phyloP scores from a whole-genome alignment of 2,888 invertebrate genomes.

The Lasioglossum zephyrum region DNA sequence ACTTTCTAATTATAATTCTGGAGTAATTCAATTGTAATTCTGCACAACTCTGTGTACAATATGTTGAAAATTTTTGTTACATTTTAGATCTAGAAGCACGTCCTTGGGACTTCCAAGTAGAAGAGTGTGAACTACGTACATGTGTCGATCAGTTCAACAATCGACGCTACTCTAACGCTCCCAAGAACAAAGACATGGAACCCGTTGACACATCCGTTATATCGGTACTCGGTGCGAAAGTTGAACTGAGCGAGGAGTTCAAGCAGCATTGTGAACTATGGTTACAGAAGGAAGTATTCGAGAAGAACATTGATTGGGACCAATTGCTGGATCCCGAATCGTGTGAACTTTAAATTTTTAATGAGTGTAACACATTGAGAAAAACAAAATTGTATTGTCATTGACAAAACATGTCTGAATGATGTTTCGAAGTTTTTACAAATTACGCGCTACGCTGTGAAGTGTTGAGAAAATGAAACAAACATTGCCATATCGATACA shows the following conservation, averaged over 20 bases:
- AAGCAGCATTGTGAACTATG: constrained; percentile 97
- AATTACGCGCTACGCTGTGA: constrained; percentile 60
- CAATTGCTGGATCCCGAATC: constrained; percentile 82
- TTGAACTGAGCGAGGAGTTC: constrained; percentile 96
- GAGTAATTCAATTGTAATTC: no score
- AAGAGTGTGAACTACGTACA: constrained; percentile 96
- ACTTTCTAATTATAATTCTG: no score
- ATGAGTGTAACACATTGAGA: constrained; percentile 60
- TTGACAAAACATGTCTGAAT: constrained; percentile 62
- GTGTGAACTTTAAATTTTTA: constrained; percentile 78
- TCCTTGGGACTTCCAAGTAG: constrained; percentile 99
- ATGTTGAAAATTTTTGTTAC: background rate
- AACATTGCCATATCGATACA: constrained; percentile 68
- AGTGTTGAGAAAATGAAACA: constrained; percentile 57
- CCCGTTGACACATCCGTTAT: constrained; percentile 92
- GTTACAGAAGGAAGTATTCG: constrained; percentile 98
- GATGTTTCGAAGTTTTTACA: constrained; percentile 68
- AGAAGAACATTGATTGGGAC: constrained; percentile 93
- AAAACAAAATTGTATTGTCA: constrained; percentile 59
- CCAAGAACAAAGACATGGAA: constrained; percentile 86
- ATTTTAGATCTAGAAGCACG: constrained; percentile 95
- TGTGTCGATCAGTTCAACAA: constrained; percentile 98
- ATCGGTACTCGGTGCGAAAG: constrained; percentile 91
- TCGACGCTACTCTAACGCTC: constrained; percentile 89
- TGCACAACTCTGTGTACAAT: background rate